Evolutionary conservation across 1,140 invertebrate genomes (phyloP), one percentile per base, ranked within the genome.

Genomic region (Conus betulinus): DNA sequence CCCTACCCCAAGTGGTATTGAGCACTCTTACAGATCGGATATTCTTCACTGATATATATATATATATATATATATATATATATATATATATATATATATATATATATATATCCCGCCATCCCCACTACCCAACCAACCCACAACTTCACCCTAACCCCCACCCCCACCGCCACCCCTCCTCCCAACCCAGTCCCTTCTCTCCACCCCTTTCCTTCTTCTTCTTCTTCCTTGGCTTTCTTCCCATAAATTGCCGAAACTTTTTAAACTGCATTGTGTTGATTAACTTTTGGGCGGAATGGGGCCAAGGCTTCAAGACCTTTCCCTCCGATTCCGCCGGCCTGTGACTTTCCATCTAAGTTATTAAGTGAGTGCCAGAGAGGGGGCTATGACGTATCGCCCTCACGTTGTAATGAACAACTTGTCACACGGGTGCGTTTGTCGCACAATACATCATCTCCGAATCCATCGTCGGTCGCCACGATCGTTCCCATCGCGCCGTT

Each of bases 191-290:
- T 39, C 67, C 67, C 67, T 23, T 71, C 6, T 23, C 23, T 13
- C 76, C 10, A 39, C 23, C 10, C 27, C 27, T 15, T 53, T 53
- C 79, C 20, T 53, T 81, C n/a, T 81, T 81, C 53, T n/a, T 20
- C 6, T 71, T 23, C 67, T 71, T 71, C 23, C 11, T 23, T 71
- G 0, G 6, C 67, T 71, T 71, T n/a, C 23, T 71, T 71, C 20
- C 67, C 67, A 71, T 71, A 71, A 71, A 71, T 71, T 71, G 67
- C 17, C 11, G 67, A 71, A 71, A 71, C 67, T 71, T 71, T 71
- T 71, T 71, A 71, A 71, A 81, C 27, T 81, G 79, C 79, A 81
- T 81, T 81, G 79, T 81, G 79, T 81, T 81, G 79, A 81, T 81
- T 81, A 81, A 81, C 79, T 81, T 81, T 23, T 8, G 51, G 13